Base-by-base conservation (phyloP, 2,797 vertebrate genomes). In the Xenops minutus region DNA sequence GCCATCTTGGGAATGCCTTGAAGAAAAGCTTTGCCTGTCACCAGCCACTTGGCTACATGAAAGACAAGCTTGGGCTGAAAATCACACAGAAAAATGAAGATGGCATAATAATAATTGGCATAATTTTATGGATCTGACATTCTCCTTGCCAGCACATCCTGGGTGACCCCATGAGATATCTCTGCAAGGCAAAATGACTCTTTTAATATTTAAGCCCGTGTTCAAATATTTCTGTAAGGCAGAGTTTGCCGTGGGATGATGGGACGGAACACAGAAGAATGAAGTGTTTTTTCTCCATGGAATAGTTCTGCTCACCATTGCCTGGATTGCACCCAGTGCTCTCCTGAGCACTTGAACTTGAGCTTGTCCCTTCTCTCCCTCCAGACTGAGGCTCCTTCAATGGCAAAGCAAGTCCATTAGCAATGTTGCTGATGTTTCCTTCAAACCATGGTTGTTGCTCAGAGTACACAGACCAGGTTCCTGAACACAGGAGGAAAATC, bases 1-100 rank as follows among this genome's bases (percentile, higher is more conserved):
- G 12, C 32, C 73, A 74, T 81, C 79, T 86, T 91, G 92, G 81
- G 80, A 84, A 88, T 80, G 94, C 80, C 95, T 95, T 84, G 76
- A 66, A 86, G 87, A 73, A 91, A 89, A 85, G 79, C 58, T 89
- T 88, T 69, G 62, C 79, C 66, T 83, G 73, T 66, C 75, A 80
- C 68, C 82, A 73, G 58, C 44, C 85, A 81, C 78, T 88, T 75
- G 76, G 73, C 51, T 83, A 36, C n/a, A 41, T 52, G 81, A 83
- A 88, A 84, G 71, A 81, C 30, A 52, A 62, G 68, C 59, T 55
- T 73, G 91, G 85, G 66, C 59, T 0, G 0, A 89, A 43, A 86
- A 66, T 54, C 85, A 29, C 51, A 8, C 9, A 30, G 46, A 32
- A 86, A 80, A 78, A 92, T 17, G 43, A 75, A 75, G 82, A 39